Percentiles rank a stretch among this genome's conserved stretches.
Evolutionary conservation across 1,140 invertebrate genomes (phyloP).

Genomic region (Drosophila orena): DNA sequence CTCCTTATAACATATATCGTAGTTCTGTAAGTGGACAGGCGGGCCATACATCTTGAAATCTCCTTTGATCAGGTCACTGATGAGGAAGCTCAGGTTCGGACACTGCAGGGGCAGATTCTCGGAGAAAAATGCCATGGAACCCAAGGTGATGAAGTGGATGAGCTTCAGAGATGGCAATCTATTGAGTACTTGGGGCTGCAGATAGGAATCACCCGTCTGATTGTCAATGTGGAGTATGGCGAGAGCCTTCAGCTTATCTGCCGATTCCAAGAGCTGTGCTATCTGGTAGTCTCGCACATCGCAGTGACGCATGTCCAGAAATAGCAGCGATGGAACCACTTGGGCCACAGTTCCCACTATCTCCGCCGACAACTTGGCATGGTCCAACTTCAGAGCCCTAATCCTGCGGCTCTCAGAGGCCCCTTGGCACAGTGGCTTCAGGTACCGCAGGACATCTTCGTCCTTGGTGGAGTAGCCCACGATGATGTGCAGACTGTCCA

Average conservation of each 20-base stretch:
- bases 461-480: constrained; percentile 56
- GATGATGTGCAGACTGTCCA: constrained; percentile 50
- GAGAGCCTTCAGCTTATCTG: constrained; percentile 38
- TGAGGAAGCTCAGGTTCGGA: constrained; percentile 37
- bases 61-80: constrained; percentile 30
- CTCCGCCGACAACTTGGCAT: constrained; percentile 26
- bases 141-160: constrained; percentile 38
- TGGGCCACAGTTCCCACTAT: constrained; percentile 27
- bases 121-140: constrained; percentile 18
- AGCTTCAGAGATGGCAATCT: constrained; percentile 12
- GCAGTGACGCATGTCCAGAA: constrained; percentile 55
- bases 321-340: constrained; percentile 25
- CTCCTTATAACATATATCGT: constrained; percentile 23
- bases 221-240: constrained; percentile 38
- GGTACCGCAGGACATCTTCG: constrained; percentile 2
- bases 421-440: constrained; percentile 38
- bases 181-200: constrained; percentile 19
- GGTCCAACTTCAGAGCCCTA: constrained; percentile 44
- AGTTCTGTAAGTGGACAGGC: constrained; percentile 25
- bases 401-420: constrained; percentile 35
- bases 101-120: constrained; percentile 16
- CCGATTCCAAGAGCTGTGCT: constrained; percentile 28
- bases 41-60: constrained; percentile 30
- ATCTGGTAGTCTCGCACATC: constrained; percentile 46
- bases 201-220: constrained; percentile 32